phyloP scores from a whole-genome alignment of 2,113 vertebrate species.

The Gymnocephalus cernua region DNA sequence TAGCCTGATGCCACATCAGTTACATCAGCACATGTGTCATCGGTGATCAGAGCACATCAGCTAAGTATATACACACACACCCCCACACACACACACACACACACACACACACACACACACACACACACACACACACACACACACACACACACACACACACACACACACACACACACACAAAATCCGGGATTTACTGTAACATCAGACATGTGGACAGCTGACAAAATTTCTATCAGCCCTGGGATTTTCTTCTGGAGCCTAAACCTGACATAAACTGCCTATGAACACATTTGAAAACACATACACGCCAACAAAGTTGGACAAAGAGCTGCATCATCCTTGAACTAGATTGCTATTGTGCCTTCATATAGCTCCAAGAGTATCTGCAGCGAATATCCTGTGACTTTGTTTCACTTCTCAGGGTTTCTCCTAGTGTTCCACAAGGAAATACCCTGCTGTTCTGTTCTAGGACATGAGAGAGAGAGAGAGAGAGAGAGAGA shows the following conservation, averaged over 20 bases:
- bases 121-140: background rate
- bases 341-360: slow-evolving; percentile 38
- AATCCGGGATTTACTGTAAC: slow-evolving; percentile 38
- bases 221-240: slow-evolving; percentile 9
- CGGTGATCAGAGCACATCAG: slow-evolving; percentile 29
- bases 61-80: background rate
- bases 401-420: slow-evolving; percentile 62
- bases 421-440: slow-evolving; percentile 68
- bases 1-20: slow-evolving; percentile 44
- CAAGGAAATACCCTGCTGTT: slow-evolving; percentile 71
- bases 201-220: slow-evolving; percentile 16
- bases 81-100: background rate
- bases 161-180: slow-evolving; percentile 41
- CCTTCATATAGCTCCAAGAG: slow-evolving; percentile 27
- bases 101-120: slow-evolving; percentile 37
- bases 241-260: background rate
- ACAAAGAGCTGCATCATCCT: slow-evolving; percentile 21
- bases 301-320: background rate
- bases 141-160: background rate
- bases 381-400: slow-evolving; percentile 54
- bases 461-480: slow-evolving; percentile 64
- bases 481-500: background rate
- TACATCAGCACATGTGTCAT: slow-evolving; percentile 46
- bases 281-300: background rate
- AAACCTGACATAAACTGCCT: background rate